Base-by-base conservation (phyloP, 2,888 invertebrate genomes). In the Leptinotarsa juncta region DNA sequence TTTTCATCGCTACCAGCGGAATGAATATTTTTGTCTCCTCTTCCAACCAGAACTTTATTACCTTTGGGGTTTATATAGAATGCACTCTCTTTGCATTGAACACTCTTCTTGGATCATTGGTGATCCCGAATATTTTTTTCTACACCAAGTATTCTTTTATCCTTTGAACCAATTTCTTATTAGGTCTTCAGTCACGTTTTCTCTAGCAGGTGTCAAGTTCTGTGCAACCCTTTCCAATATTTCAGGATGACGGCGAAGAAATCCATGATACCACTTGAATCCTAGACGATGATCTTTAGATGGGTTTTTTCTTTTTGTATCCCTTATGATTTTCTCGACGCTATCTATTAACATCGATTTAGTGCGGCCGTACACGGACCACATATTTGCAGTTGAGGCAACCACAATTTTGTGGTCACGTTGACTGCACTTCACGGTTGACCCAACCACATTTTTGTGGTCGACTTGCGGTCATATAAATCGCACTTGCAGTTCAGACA, bases 1-100 rank as follows among this genome's bases (percentile, higher is more conserved):
- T 75, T 70, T 51, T 83, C 83, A 69, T 86, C 84, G 72, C 82
- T 15, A 12, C 78, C 81, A 51, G 79, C 76, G 23, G 69, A 72
- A 67, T 84, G 83, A 26, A 83, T 77, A 50, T 81, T 74, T 77
- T 84, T 84, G 12, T 82, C 81, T 50, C 83, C 85, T 82, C 82
- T 85, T 77, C 76, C 80, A 4, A 78, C 81, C 23, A 88, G 68
- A 20, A 86, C 86, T 70, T 81, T 79, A 12, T 57, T 23, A 57
- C 57, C 57, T 78, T 87, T 86, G 23, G 87, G 86, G 51, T 78
- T 77, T 49, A 87, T 78, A 74, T 81, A 86, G 74, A 88, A 86
- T 3, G 83, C 85, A 42, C 83, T 83, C 76, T 88, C 87, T 87
- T 87, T n/a, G 78, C 79, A 79, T 87, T 86, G 68, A 84, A 87